These are phyloP conservation scores for Distichodus sexfasciatus DNA, from an alignment of 2,797 vertebrate genomes.

Conservation along the genomic window DNA sequence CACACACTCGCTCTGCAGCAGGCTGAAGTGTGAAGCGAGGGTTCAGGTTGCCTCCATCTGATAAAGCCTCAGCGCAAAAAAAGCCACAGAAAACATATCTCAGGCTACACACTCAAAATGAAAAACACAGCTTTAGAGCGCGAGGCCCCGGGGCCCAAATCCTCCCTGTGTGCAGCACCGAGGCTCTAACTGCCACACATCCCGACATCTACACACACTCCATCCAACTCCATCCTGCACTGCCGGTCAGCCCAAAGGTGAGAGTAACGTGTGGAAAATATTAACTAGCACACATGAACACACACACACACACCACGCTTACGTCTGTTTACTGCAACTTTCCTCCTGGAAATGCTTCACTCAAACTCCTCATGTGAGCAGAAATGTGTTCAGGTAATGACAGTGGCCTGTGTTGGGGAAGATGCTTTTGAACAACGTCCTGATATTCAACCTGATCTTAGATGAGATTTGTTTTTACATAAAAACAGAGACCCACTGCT, in stretches of 20 bases:
- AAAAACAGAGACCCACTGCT: no score
- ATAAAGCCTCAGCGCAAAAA: conserved; percentile 33
- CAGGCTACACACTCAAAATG: conserved; percentile 63
- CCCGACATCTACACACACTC: neutral
- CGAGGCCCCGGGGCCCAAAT: neutral
- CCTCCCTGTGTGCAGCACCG: conserved; percentile 25
- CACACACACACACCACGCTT: no score
- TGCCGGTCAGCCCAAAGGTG: conserved; percentile 13
- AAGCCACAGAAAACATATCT: conserved; percentile 59
- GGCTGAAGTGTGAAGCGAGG: conserved; percentile 53
- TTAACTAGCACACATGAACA: no score
- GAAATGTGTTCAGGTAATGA: no score
- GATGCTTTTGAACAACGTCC: no score
- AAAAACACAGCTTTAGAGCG: conserved; percentile 68
- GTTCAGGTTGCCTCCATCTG: conserved; percentile 46
- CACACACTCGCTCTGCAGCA: conserved; percentile 35
- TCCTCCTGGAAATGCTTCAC: no score
- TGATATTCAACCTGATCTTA: no score
- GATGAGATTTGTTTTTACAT: no score
- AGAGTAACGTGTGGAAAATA: conserved; percentile 16
- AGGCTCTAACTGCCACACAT: conserved; percentile 53
- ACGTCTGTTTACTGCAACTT: no score
- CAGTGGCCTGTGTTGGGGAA: no score
- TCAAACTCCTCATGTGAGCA: no score
- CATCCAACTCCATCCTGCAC: neutral